phyloP scores from a whole-genome alignment of 2,113 vertebrate genomes.

The Ceuthmochares aereus region DNA sequence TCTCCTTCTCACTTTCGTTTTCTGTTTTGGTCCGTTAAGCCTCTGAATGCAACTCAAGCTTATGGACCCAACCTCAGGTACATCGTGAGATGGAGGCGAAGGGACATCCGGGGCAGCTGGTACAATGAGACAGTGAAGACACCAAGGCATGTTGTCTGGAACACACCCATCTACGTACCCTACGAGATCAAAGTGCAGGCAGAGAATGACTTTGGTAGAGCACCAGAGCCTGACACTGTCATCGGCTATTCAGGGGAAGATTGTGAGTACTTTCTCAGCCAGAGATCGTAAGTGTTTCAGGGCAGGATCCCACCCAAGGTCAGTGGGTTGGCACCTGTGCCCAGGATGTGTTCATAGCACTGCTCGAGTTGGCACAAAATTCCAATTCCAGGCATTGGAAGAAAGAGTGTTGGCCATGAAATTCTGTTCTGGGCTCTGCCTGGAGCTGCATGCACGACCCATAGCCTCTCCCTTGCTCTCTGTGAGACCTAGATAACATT shows the following conservation, averaged over 20 bases:
- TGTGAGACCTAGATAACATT: neutral
- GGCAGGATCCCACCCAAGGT: neutral
- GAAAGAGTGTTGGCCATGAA: neutral
- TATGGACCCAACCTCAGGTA: constrained; percentile 91
- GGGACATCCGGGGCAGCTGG: constrained; percentile 85
- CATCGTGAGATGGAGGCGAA: constrained; percentile 86
- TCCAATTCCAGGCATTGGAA: neutral
- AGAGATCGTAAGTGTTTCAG: neutral
- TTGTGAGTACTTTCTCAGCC: constrained; percentile 82
- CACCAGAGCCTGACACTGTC: constrained; percentile 85
- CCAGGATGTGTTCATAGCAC: accelerated
- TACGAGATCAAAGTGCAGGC: constrained; percentile 95
- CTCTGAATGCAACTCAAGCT: constrained; percentile 83
- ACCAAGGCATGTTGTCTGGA: constrained; percentile 80
- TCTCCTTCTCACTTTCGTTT: neutral
- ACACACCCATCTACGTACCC: constrained; percentile 89
- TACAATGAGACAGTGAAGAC: constrained; percentile 79
- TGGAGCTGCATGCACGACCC: neutral
- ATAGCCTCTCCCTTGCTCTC: neutral
- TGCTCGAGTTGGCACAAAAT: neutral
- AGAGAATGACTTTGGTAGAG: constrained; percentile 88
- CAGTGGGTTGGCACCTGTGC: neutral
- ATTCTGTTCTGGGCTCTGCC: neutral
- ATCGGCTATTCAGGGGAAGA: constrained; percentile 94
- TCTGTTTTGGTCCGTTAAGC: constrained; percentile 48